Percentiles rank a stretch among this genome's conserved stretches.
Evolutionary conservation across 2,797 vertebrate genomes (phyloP).

Genomic region (Mus minutoides): DNA sequence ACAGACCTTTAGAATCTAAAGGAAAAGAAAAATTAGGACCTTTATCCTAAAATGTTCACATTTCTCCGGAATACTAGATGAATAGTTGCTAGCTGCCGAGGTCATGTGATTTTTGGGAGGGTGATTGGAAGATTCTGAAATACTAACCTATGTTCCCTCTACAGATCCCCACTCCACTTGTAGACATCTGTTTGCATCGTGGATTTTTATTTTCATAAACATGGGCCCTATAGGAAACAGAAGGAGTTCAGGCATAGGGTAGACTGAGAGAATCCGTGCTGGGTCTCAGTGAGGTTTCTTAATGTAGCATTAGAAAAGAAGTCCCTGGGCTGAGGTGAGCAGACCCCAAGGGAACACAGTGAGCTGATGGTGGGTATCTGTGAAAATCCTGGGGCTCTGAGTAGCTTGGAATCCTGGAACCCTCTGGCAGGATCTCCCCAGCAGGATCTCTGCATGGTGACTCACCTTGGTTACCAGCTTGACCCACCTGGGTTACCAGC

Average conservation of each 20-base stretch:
- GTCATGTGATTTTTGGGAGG: not conserved
- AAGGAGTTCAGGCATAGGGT: not conserved
- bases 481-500: not conserved
- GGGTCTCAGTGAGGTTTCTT: not conserved
- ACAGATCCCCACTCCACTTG: not conserved
- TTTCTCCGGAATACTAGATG: not conserved
- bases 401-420: not conserved
- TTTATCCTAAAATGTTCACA: not conserved
- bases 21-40: slow-evolving; percentile 35
- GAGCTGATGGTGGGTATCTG: not conserved
- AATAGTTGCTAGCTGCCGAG: not conserved
- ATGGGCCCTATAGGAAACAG: not conserved
- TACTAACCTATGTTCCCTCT: not conserved
- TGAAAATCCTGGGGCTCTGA: not conserved
- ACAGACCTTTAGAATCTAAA: not conserved
- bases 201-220: not conserved
- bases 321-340: not conserved
- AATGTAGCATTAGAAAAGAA: not conserved
- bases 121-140: not conserved
- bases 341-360: not conserved
- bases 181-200: not conserved
- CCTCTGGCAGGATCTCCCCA: accelerated
- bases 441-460: not conserved
- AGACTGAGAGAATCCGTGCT: not conserved
- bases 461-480: not conserved